phyloP scores from a whole-genome alignment of 2,113 vertebrate genomes.

The Harpagus bidentatus region DNA sequence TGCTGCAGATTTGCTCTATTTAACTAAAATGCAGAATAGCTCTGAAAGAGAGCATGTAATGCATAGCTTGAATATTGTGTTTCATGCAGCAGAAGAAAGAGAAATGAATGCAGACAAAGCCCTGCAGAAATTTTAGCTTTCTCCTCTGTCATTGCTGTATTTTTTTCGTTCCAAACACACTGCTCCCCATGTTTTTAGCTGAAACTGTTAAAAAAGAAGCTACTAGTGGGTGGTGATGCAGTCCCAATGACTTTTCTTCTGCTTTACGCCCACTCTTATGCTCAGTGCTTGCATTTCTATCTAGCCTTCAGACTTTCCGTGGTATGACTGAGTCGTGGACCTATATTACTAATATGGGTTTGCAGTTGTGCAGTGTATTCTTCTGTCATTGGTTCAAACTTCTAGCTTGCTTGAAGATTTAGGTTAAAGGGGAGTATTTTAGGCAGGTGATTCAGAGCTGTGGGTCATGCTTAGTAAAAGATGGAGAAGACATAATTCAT shows the following conservation, averaged over 20 bases:
- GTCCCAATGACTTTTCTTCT: neutral
- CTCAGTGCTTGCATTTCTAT: neutral
- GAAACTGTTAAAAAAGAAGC: neutral
- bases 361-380: neutral
- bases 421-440: neutral
- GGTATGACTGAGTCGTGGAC: neutral
- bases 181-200: neutral
- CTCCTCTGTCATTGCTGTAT: neutral
- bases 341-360: neutral
- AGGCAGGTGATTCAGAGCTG: neutral
- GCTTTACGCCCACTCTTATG: neutral
- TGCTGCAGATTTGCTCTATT: neutral
- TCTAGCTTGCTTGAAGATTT: neutral
- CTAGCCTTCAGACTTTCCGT: neutral
- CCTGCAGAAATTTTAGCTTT: neutral
- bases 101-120: neutral
- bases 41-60: neutral
- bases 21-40: neutral
- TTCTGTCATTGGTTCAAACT: neutral
- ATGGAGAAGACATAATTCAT: neutral
- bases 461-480: neutral
- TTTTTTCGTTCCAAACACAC: neutral
- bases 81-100: neutral
- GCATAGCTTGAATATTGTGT: neutral
- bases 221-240: slow-evolving; percentile 26